phyloP scores from a whole-genome alignment of 2,888 invertebrate species.

The Cybosia mesomella region DNA sequence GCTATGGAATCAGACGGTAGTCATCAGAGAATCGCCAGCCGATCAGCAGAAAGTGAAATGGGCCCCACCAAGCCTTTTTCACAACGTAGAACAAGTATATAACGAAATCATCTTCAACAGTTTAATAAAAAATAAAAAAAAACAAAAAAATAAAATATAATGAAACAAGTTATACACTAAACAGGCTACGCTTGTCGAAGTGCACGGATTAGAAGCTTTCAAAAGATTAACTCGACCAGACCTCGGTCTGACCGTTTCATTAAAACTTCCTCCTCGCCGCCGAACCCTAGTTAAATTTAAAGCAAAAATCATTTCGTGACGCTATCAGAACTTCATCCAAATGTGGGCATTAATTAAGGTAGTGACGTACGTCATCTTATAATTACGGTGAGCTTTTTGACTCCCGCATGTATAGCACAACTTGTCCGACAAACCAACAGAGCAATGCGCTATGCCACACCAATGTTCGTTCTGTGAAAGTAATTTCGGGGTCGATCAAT shows the following conservation, averaged over 20 bases:
- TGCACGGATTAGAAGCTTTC: slow-evolving; percentile 73
- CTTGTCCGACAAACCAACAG: not conserved
- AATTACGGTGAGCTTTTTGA: slow-evolving; percentile 12
- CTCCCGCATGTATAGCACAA: not conserved
- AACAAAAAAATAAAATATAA: slow-evolving; percentile 5
- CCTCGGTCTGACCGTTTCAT: slow-evolving; percentile 72
- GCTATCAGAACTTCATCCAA: slow-evolving; percentile 52
- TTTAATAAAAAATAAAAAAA: not conserved
- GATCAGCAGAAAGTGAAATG: no score
- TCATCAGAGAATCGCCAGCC: no score
- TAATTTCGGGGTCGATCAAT: slow-evolving; percentile 64
- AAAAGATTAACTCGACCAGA: slow-evolving; percentile 74
- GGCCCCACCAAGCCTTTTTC: not conserved
- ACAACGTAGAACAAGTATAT: not conserved
- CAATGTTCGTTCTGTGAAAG: slow-evolving; percentile 52
- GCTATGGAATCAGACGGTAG: no score
- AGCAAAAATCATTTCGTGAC: slow-evolving; percentile 68
- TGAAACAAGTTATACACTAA: slow-evolving; percentile 45
- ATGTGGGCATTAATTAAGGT: slow-evolving; percentile 38
- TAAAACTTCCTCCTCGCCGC: slow-evolving; percentile 65
- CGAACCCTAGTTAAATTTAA: slow-evolving; percentile 64
- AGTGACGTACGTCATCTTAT: slow-evolving; percentile 20
- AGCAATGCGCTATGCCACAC: not conserved
- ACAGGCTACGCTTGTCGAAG: slow-evolving; percentile 60
- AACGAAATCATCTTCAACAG: not conserved